Conservation (phyloP, 2,797 vertebrate genomes). For the Gallinago solitaria region DNA sequence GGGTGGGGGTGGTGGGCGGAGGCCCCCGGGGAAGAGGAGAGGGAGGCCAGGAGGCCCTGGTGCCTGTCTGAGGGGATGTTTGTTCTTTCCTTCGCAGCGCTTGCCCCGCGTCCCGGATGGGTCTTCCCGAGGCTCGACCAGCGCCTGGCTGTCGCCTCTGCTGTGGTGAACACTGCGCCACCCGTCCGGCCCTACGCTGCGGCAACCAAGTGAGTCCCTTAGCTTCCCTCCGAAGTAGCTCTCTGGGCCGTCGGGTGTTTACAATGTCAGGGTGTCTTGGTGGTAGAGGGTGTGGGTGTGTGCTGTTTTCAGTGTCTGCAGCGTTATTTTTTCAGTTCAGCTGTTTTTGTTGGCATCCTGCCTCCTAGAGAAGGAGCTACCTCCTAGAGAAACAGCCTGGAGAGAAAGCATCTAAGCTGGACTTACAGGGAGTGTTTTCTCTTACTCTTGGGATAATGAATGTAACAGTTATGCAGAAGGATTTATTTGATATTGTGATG, state of each 20-base stretch:
- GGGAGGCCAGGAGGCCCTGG: too few species aligned
- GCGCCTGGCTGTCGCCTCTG: background rate
- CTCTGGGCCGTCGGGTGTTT: accelerated
- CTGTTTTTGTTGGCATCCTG: accelerated
- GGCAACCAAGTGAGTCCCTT: constrained; percentile 63
- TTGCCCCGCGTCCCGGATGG: constrained; percentile 13
- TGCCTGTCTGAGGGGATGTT: background rate
- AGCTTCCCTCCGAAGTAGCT: accelerated
- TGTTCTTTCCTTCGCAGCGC: constrained; percentile 16
- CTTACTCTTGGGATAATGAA: accelerated
- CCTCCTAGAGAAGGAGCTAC: too few species aligned
- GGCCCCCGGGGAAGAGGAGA: too few species aligned
- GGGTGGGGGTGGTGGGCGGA: background rate
- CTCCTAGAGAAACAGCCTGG: too few species aligned
- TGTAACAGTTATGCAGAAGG: accelerated
- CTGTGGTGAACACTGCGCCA: background rate
- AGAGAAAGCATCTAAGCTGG: background rate
- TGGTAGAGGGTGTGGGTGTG: accelerated
- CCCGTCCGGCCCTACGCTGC: constrained; percentile 60
- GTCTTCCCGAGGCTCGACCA: background rate
- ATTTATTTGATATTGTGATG: accelerated
- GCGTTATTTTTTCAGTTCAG: accelerated
- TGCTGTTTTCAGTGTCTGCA: accelerated
- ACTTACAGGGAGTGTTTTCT: accelerated
- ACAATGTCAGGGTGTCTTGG: background rate